Evolutionary conservation across 2,797 vertebrate genomes (phyloP).

Genomic region (Chelmon rostratus): DNA sequence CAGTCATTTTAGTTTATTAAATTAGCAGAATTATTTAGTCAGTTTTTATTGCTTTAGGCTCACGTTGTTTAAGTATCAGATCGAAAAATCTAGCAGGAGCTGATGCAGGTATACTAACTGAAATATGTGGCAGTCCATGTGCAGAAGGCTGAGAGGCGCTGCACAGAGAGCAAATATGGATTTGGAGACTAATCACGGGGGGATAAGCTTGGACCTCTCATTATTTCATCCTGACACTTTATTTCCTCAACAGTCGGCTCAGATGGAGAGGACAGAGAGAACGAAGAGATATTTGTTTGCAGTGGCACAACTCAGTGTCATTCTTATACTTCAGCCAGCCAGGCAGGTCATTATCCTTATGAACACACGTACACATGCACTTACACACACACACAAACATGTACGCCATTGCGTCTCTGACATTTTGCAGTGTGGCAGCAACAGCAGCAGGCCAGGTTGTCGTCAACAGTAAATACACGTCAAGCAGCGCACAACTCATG

Average conservation of each 20-base stretch:
- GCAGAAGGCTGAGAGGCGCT: slow-evolving; percentile 21
- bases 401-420: slow-evolving; percentile 42
- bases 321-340: slow-evolving; percentile 53
- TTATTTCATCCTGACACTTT: slow-evolving; percentile 63
- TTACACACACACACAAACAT: slow-evolving; percentile 12
- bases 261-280: slow-evolving; percentile 60
- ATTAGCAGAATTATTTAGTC: not conserved
- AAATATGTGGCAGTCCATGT: slow-evolving; percentile 14
- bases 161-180: slow-evolving; percentile 40
- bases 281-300: slow-evolving; percentile 53
- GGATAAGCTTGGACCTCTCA: slow-evolving; percentile 36
- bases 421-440: slow-evolving; percentile 50
- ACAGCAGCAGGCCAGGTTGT: slow-evolving; percentile 52
- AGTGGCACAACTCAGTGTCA: slow-evolving; percentile 58
- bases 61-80: not conserved
- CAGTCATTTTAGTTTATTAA: not conserved
- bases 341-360: slow-evolving; percentile 56
- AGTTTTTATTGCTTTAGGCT: slow-evolving; percentile 1
- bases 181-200: slow-evolving; percentile 32
- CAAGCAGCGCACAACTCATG: slow-evolving; percentile 51
- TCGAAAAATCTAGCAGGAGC: slow-evolving; percentile 5
- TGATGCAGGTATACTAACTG: slow-evolving; percentile 14
- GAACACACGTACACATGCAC: slow-evolving; percentile 32
- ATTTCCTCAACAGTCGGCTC: slow-evolving; percentile 52
- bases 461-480: slow-evolving; percentile 58